A percentile compares a stretch with the other conserved stretches of the same genome.
These are phyloP conservation scores for Lamellibrachia luymesi DNA, from an alignment of 1,140 invertebrate genomes.

Conservation along the genomic window DNA sequence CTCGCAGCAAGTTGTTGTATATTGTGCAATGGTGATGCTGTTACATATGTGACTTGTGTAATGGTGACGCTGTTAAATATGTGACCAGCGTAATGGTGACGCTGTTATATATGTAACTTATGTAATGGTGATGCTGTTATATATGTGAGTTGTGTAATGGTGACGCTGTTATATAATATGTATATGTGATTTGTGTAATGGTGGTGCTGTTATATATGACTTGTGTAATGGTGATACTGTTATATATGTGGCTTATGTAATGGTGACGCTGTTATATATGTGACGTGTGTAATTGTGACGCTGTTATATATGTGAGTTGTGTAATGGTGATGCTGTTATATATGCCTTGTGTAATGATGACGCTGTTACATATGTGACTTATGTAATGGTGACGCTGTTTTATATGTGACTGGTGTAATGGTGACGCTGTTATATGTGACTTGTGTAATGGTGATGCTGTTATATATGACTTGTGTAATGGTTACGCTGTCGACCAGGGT, in stretches of 20 bases:
- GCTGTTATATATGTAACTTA: too few relatives aligned
- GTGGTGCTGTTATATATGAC: background rate
- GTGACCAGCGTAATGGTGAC: too few relatives aligned
- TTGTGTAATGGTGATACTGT: background rate
- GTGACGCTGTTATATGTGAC: background rate
- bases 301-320: too few relatives aligned
- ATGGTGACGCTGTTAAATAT: background rate
- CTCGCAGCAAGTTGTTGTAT: background rate
- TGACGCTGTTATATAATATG: background rate
- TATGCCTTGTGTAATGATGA: too few relatives aligned
- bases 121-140: background rate
- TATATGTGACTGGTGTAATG: too few relatives aligned
- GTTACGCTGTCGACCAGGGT: background rate
- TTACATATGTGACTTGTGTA: background rate
- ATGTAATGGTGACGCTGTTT: background rate
- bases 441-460: background rate
- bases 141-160: background rate
- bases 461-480: background rate
- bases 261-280: background rate
- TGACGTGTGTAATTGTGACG: background rate
- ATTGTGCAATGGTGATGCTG: too few relatives aligned
- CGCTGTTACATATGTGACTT: background rate
- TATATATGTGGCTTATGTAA: background rate
- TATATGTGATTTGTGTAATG: background rate
- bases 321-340: too few relatives aligned